Conservation (phyloP, 2,113 vertebrate species). For the Amblyornis subalaris region DNA sequence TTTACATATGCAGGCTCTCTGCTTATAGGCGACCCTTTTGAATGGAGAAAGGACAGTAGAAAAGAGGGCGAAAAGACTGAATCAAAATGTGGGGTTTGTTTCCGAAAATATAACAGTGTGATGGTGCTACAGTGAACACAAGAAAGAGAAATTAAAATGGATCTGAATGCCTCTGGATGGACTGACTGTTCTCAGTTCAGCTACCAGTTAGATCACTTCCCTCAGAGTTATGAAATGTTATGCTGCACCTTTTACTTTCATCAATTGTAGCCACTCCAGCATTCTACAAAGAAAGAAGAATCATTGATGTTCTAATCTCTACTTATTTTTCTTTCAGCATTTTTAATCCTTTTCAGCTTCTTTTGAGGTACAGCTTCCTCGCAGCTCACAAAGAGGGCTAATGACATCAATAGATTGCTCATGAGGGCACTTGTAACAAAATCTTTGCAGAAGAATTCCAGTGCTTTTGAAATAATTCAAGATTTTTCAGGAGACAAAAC, state of each 20-base stretch:
- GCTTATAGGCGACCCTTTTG: not conserved
- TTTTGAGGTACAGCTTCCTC: conserved; percentile 38
- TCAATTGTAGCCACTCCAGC: not conserved
- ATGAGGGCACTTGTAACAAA: conserved; percentile 28
- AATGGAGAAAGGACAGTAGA: not conserved
- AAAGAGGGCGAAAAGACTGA: not conserved
- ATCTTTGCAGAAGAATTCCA: not conserved
- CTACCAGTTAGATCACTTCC: not conserved
- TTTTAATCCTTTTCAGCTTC: conserved; percentile 37
- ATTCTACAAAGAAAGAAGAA: not conserved
- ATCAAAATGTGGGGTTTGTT: not conserved
- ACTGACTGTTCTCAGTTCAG: not conserved
- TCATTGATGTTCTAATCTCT: conserved; percentile 1
- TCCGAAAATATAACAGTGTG: not conserved
- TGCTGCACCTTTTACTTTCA: not conserved
- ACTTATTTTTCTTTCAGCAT: not conserved
- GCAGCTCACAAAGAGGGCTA: conserved; percentile 26
- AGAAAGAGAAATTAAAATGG: not conserved
- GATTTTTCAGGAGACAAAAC: not conserved
- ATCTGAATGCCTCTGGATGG: not conserved
- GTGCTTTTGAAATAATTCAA: not conserved
- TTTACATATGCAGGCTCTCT: not conserved
- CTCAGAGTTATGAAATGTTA: not conserved
- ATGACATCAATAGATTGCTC: conserved; percentile 24
- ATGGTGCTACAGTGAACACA: not conserved